These are phyloP conservation scores for Channallabes apus DNA, from an alignment of 2,797 vertebrate genomes.

Conservation along the genomic window DNA sequence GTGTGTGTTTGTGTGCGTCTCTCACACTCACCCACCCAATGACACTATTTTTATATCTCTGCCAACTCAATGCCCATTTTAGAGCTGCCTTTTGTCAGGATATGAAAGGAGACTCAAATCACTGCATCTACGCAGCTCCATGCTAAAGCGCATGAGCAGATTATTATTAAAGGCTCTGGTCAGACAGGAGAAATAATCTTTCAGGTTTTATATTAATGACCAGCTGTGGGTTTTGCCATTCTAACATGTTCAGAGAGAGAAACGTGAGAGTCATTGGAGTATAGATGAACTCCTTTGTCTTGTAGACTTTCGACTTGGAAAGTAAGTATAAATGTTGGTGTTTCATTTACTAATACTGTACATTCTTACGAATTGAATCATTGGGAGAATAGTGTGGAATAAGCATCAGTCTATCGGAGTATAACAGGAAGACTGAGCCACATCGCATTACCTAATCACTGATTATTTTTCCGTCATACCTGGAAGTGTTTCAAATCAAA, in stretches of 20 bases:
- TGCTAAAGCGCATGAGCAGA: not conserved
- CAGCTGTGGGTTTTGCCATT: not conserved
- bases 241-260: not conserved
- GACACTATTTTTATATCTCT: constrained; percentile 49
- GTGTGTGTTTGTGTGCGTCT: constrained; percentile 27
- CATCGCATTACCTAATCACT: not conserved
- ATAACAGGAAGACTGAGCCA: not conserved
- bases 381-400: not conserved
- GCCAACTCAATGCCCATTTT: constrained; percentile 44
- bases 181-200: not conserved
- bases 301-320: not conserved
- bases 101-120: constrained; percentile 33
- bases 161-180: not conserved
- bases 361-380: not conserved
- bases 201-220: not conserved
- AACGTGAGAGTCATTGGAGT: not conserved
- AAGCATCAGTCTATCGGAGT: not conserved
- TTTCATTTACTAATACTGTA: not conserved
- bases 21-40: constrained; percentile 48
- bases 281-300: not conserved
- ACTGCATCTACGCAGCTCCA: constrained; percentile 14
- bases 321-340: not conserved
- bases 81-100: constrained; percentile 46
- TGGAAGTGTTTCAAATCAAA: not conserved
- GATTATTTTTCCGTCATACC: not conserved